Evolutionary conservation across 2,888 invertebrate genomes (phyloP), one percentile per base, ranked within the genome.

Genomic region (Andrena marginata): DNA sequence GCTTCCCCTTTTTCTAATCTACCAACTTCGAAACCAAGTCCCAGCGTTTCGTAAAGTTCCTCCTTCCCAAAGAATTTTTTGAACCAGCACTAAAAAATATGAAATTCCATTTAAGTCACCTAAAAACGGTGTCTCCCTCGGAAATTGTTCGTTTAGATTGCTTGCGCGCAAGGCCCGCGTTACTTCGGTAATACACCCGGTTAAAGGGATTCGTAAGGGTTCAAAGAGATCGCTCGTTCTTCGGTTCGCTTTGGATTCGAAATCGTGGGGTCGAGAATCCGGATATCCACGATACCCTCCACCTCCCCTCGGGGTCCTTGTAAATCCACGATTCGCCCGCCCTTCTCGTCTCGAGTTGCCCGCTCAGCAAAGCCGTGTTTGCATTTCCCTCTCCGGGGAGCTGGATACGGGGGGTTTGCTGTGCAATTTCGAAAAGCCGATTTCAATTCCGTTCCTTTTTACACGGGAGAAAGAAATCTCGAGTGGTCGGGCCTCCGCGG

Each of bases 391-490:
- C 90, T 87, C 89, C 81, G 90, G 87, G 85, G 75, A 80, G 70
- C 29, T 4, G 51, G 35, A 16, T 42, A 81, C 86, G 87, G 84
- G 84, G 86, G 83, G 56, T 56, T 86, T 78, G 89, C 86, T 86
- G 90, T 88, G 92, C 92, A 92, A 93, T 93, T 93, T 93, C 92
- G 90, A 90, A 93, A 93, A 93, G 93, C 93, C 93, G 93, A 92
- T 93, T 93, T 92, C 93, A 93, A 93, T 93, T 92, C 88, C 90
- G 90, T 87, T 91, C 90, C 88, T 90, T 89, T 92, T 92, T 92
- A 90, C 80, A 84, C 80, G 77, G 48, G 78, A 89, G 88, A 89
- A 89, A 89, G 89, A 89, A 90, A 91, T 91, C 91, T 90, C 86
- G 88, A 91, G 90, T 72, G 81, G 54, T 54, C 60, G 49, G 75